phyloP scores from a whole-genome alignment of 2,797 vertebrate species.

The Siniperca obscura region DNA sequence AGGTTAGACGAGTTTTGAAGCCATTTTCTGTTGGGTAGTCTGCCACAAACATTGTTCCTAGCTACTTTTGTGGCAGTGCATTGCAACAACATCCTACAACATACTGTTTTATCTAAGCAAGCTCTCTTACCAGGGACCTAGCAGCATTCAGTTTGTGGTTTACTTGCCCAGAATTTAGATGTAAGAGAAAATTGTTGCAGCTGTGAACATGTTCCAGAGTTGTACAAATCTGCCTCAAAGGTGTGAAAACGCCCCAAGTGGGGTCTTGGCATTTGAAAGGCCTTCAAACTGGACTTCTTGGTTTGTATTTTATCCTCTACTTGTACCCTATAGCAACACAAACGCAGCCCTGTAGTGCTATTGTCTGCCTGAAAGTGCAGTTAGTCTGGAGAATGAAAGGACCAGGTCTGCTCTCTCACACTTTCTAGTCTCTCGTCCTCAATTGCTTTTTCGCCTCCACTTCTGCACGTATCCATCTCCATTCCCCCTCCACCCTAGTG shows the following conservation, averaged over 20 bases:
- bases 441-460: conserved; percentile 8
- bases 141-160: conserved; percentile 18
- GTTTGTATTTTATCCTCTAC: conserved; percentile 32
- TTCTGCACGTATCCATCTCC: conserved; percentile 35
- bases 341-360: conserved; percentile 24
- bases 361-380: conserved; percentile 42
- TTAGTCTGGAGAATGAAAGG: conserved; percentile 25
- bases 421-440: conserved; percentile 32
- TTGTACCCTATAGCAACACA: conserved; percentile 37
- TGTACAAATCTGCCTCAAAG: conserved; percentile 21
- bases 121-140: background rate
- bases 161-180: conserved; percentile 29
- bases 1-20: background rate
- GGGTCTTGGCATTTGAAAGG: conserved; percentile 48
- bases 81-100: conserved; percentile 22
- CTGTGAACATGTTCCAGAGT: conserved; percentile 37
- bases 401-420: conserved; percentile 25
- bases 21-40: background rate
- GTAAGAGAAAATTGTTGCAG: conserved; percentile 28
- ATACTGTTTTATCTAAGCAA: conserved; percentile 8
- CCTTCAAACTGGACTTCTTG: conserved; percentile 33
- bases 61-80: background rate
- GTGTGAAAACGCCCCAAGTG: conserved; percentile 42
- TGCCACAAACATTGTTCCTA: background rate
- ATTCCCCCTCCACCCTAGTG: conserved; percentile 33